Evolutionary conservation across 2,113 vertebrate species (phyloP), one percentile per base, ranked within the genome.

Genomic region (Pelmatolapia mariae): DNA sequence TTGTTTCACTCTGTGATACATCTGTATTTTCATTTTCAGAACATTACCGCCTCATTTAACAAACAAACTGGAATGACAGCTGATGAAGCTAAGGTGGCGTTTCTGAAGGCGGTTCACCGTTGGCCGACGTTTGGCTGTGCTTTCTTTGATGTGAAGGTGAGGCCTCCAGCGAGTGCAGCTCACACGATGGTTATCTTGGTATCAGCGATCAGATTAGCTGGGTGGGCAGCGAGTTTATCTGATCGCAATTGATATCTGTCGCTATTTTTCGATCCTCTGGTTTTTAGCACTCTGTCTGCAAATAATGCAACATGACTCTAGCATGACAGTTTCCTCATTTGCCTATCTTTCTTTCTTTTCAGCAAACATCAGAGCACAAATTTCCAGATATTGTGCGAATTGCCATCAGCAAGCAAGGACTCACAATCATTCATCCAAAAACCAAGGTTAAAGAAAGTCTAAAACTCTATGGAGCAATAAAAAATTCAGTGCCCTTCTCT

Each of bases 141-240:
- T 18, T 99, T 99, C 94, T 99, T 99, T 53, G 97, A 99, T 90
- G 98, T 99, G 89, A 99, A 99, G 98, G 99, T 99, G 87, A 89
- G 59, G 33, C 54, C 47, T 24, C 6, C 45, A 36, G 86, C 7
- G 15, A 59, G 7, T 1, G 31, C 22, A 38, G 56, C 45, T 36
- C 36, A 81, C 2, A 19, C 2, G 4, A 2, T 15, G 50, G 24
- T 76, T 36, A 73, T 82, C 50, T 78, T 7, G 9, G 4, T 10
- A 50, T 81, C 81, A 83, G 1, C 47, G 4, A 50, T 57, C 26
- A 45, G 12, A 56, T 50, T 7, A 24, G 33, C 53, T 54, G 8
- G 11, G 29, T 81, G 53, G 57, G 19, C 11, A 52, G 43, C 36
- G 22, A 13, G 16, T 66, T 83, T 85, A 80, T 86, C n/a, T 79